Evolutionary conservation across 2,113 vertebrate genomes (phyloP).

Genomic region (Malurus elegans): DNA sequence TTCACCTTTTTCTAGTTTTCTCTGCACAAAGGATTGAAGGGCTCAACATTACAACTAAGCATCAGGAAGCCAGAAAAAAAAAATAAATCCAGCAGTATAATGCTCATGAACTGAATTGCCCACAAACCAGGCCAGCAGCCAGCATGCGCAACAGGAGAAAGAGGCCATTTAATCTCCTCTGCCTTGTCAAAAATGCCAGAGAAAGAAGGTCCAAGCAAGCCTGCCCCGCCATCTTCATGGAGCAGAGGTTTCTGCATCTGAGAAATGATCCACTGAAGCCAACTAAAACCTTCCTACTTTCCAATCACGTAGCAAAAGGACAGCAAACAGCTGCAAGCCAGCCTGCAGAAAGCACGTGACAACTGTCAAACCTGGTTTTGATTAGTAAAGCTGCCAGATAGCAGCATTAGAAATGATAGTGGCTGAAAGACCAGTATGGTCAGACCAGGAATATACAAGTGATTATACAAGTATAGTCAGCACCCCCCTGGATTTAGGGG

Average conservation of each 20-base stretch:
- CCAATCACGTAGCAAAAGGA: background rate
- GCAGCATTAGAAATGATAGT: background rate
- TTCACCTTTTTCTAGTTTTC: background rate
- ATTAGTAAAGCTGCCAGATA: background rate
- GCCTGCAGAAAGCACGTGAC: background rate
- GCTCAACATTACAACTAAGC: background rate
- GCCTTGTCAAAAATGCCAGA: background rate
- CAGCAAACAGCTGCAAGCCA: background rate
- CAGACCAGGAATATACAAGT: background rate
- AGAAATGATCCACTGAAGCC: background rate
- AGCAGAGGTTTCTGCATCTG: background rate
- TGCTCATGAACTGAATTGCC: background rate
- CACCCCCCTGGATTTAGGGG: fast-evolving
- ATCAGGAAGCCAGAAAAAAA: background rate
- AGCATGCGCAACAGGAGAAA: constrained; percentile 34
- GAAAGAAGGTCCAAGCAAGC: background rate
- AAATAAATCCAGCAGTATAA: background rate
- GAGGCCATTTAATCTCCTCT: background rate
- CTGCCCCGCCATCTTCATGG: background rate
- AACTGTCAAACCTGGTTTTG: constrained; percentile 14
- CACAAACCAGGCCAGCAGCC: constrained; percentile 27
- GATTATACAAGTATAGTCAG: background rate
- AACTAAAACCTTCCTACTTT: background rate
- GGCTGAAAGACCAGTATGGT: background rate
- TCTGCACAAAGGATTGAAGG: background rate